Evolutionary conservation across 2,888 invertebrate genomes (phyloP), one percentile per base, ranked within the genome.

Genomic region (Tenthredo notha): DNA sequence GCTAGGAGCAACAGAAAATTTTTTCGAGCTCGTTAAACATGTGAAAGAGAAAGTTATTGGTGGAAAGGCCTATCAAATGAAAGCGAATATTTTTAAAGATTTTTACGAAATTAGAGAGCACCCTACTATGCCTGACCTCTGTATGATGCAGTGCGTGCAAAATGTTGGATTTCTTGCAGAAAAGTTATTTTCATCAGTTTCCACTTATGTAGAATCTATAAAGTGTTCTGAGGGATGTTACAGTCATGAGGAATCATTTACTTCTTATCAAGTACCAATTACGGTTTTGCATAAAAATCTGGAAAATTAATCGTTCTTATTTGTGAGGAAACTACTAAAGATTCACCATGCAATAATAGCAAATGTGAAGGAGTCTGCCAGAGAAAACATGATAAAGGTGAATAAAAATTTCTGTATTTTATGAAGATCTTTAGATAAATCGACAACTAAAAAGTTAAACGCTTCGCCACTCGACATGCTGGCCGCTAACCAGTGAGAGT

Each of bases 161-260:
- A 72, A 37, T 72, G 72, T 72, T 4, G 72, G 72, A 72, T 72
- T 40, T n/a, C 72, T 72, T 18, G 72, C 40, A 15, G 72, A 72
- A 72, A 40, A 37, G n/a, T 72, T 72, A n/a, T 40, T 72, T 37
- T 33, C 40, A 37, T 37, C 72, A 1, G n/a, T 15, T 40, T 9
- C 40, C 18, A 72, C 40, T 72, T 72, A 72, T n/a, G 40, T 72
- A 9, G 72, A 72, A 33, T 10, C 25, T n/a, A n/a, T 72, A 18
- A 72, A 33, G 10, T 72, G 72, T 72, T 40, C 72, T 40, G 72
- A 72, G 72, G 72, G 72, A 37, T 72, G 72, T 72, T 40, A 72
- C 29, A 40, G n/a, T 72, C n/a, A 37, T 2, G 72, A 33, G 5
- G 18, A 72, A 15, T 40, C 40, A 33, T 72, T 72, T 33, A n/a